Evolutionary conservation across 1,140 invertebrate genomes (phyloP), one percentile per base, ranked within the genome.

Genomic region (Drosophila albomicans): DNA sequence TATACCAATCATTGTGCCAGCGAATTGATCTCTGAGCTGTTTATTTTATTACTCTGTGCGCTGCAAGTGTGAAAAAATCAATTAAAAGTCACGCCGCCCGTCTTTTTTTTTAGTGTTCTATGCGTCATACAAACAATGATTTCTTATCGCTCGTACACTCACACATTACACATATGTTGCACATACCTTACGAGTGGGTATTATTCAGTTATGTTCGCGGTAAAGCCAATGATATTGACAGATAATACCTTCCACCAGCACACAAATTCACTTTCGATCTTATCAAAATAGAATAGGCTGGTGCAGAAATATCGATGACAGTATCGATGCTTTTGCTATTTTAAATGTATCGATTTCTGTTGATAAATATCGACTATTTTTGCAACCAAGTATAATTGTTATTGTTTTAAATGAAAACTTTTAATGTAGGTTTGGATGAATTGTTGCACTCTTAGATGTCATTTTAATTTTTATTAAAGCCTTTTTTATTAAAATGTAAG

Each of bases 1-100:
- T 51, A 91, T 90, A 28, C 78, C 82, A 41, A 92, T 78, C 91
- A 92, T 92, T 57, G 72, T 25, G 3, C 20, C 20, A 20, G 20
- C 10, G 45, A 11, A n/a, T 11, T 66, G 13, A 43, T 43, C 41
- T 65, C 43, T 38, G 1, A 1, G 16, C 16, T 56, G 32, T 48
- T 51, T 25, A 25, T 25, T 25, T 25, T 25, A 25, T 25, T 25
- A 25, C 20, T 25, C 20, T 25, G 20, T 6, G 49, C 35, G 43
- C 69, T 79, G 58, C 66, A 41, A 76, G 6, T 70, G 62, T 54
- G 78, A 63, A 89, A 25, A 89, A 89, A 89, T 89, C 85, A 90
- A 89, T 89, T 70, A 49, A 75, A 78, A 68, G 71, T 78, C 49
- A 68, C 51, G 32, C 46, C 61, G 69, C 52, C 51, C 32, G 6